Conservation (phyloP, 2,113 vertebrate genomes). For the Petromus typicus region DNA sequence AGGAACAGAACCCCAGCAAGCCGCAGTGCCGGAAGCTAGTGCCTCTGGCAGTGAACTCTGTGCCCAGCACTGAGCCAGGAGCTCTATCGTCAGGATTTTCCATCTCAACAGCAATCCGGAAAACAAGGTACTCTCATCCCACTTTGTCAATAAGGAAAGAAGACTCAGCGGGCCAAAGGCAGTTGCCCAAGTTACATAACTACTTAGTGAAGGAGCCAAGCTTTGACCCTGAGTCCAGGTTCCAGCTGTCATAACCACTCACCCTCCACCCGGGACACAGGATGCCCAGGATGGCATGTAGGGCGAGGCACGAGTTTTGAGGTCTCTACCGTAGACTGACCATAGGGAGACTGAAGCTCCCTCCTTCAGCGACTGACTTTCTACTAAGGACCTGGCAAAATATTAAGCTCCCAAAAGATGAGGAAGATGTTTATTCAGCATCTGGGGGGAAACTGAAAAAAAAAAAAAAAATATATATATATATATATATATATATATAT, state of each 20-base stretch:
- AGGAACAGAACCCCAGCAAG: neutral
- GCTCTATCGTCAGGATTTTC: neutral
- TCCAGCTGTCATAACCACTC: neutral
- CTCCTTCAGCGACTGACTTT: neutral
- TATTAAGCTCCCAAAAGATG: neutral
- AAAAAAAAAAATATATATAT: too few species aligned
- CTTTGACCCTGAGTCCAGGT: conserved; percentile 2
- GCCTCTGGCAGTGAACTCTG: neutral
- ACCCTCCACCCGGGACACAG: neutral
- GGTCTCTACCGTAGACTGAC: neutral
- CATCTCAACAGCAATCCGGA: neutral
- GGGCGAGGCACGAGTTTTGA: neutral
- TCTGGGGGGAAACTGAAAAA: neutral
- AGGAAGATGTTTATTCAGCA: neutral
- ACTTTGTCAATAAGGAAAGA: conserved; percentile 32
- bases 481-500: too few species aligned
- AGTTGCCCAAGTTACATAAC: conserved; percentile 64
- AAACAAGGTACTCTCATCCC: conserved; percentile 49
- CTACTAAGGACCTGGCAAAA: neutral
- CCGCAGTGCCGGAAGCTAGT: rapidly evolving
- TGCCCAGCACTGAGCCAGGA: neutral
- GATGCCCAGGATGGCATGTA: neutral
- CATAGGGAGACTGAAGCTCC: neutral
- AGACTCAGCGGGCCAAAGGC: neutral
- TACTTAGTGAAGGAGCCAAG: conserved; percentile 1